Evolutionary conservation across 1,140 invertebrate genomes (phyloP), one percentile per base, ranked within the genome.

Genomic region (Acromyrmex echinatior): DNA sequence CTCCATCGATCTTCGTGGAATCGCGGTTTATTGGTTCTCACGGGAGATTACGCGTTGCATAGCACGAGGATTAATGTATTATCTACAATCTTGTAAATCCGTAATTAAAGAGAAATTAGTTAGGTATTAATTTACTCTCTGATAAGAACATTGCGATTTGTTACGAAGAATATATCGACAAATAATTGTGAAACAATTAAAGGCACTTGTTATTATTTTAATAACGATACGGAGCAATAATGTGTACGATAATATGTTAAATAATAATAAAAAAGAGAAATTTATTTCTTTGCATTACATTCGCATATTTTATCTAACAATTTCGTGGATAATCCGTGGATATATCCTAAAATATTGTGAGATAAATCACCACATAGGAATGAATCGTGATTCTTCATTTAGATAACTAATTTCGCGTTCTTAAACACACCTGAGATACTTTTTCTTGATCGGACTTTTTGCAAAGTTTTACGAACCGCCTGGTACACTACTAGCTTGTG

Each of bases 1-100:
- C 87, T 58, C 53, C 73, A 70, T 86, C 56, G 73, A 86, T 71
- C 49, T 18, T 28, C 16, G 16, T 9, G 74, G 58, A 12, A 78
- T 62, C 39, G 53, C 53, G 31, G 28, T 60, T 65, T 79, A 65
- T 39, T 49, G 18, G 60, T 25, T 65, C 25, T 49, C 60, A 28
- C 5, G 12, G 25, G 60, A 63, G 60, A 79, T 79, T 79, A 65
- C 16, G 25, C 39, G 14, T 31, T 62, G 4, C 60, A 25, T 51
- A 65, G 16, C 25, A 18, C 25, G 18, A 45, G 45, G 25, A 49
- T 63, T 65, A 78, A 63, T 63, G 58, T 4, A 62, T 78, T 78
- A 62, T 28, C 14, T 18, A 63, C 21, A 45, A 31, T 1, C 3
- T 0, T n/a, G 25, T 62, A 45, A 51, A 65, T 65, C 10, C 35